These are phyloP conservation scores for Corynorhinus townsendii DNA, from an alignment of 2,113 vertebrate genomes.

Conservation along the genomic window DNA sequence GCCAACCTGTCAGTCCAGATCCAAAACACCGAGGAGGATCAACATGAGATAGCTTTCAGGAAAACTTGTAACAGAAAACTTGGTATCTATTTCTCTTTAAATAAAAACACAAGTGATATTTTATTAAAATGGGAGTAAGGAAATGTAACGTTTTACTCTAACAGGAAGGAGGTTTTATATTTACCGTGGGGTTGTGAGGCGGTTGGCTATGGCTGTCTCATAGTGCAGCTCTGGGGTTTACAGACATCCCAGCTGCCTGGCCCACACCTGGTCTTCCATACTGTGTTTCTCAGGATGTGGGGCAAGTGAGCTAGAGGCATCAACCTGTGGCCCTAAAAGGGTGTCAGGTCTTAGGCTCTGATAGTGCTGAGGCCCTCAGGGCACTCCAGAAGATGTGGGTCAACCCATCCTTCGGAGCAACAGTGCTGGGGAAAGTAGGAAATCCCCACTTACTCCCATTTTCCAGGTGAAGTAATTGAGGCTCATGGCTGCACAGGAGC, in stretches of 20 bases:
- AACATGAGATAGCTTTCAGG: not conserved
- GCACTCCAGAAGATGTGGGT: not conserved
- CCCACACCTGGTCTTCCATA: not conserved
- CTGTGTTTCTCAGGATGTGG: not conserved
- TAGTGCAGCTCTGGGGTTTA: not conserved
- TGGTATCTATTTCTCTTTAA: not conserved
- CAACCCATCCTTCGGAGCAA: not conserved
- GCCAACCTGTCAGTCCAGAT: not conserved
- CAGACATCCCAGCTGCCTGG: not conserved
- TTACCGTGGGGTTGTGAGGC: not conserved
- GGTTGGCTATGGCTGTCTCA: not conserved
- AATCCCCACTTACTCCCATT: not conserved
- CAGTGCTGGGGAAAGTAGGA: not conserved
- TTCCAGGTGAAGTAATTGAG: conserved; percentile 11
- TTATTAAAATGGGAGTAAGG: not conserved
- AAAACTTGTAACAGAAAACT: not conserved
- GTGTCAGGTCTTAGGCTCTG: not conserved
- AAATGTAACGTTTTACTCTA: not conserved
- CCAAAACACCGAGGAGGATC: not conserved
- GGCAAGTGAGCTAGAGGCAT: not conserved
- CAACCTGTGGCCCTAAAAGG: not conserved
- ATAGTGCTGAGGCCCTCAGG: not conserved
- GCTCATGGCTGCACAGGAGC: not conserved
- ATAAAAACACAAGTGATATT: not conserved
- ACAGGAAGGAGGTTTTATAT: not conserved